Percentiles rank a stretch among this genome's conserved stretches.
These are phyloP conservation scores for Leptarthrus brevirostris DNA, from an alignment of 2,888 invertebrate genomes.

Conservation along the genomic window DNA sequence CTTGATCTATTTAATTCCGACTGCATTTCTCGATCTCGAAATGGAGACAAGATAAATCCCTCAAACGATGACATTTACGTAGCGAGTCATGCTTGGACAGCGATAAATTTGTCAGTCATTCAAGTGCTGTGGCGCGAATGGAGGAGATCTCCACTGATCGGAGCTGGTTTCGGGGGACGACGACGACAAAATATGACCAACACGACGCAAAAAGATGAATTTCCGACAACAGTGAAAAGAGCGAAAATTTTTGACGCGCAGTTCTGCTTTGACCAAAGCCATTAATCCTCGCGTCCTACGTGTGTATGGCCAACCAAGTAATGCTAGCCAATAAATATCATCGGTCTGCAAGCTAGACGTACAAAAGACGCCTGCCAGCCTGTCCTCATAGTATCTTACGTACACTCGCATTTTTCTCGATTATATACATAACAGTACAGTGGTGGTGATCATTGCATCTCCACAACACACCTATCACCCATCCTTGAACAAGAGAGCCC, in stretches of 20 bases:
- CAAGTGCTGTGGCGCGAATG: background rate
- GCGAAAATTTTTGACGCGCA: slow-evolving; percentile 46
- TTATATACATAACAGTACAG: too few species aligned
- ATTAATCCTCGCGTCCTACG: slow-evolving; percentile 46
- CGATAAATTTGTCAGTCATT: slow-evolving; percentile 46
- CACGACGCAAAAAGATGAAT: slow-evolving; percentile 33
- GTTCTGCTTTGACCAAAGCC: slow-evolving; percentile 41
- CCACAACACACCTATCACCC: background rate
- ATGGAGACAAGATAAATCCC: slow-evolving; percentile 36
- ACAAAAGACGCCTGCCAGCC: background rate
- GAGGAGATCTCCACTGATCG: background rate
- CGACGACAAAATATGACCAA: background rate
- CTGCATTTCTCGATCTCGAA: background rate
- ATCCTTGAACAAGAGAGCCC: background rate
- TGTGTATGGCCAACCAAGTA: slow-evolving; percentile 19
- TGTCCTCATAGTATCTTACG: background rate
- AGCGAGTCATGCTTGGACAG: slow-evolving; percentile 31
- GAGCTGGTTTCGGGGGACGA: background rate
- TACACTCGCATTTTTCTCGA: too few species aligned
- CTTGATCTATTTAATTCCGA: slow-evolving; percentile 30
- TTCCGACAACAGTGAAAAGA: slow-evolving; percentile 29
- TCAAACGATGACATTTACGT: slow-evolving; percentile 43
- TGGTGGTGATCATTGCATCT: too few species aligned
- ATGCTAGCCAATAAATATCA: slow-evolving; percentile 42
- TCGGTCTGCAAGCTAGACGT: too few species aligned